These are phyloP conservation scores for Choristoneura rosaceana DNA, from an alignment of 2,888 invertebrate genomes.

Conservation along the genomic window DNA sequence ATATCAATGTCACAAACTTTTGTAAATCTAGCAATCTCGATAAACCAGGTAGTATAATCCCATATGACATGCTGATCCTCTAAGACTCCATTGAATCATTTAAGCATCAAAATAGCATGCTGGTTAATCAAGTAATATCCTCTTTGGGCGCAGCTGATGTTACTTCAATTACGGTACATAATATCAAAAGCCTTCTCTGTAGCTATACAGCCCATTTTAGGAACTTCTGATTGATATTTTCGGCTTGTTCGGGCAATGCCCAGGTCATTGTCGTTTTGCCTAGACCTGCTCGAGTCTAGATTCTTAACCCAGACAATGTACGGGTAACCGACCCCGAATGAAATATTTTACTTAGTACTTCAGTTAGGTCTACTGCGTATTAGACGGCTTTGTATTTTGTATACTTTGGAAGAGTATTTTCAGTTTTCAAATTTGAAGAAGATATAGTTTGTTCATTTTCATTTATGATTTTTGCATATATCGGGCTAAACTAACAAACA, in stretches of 20 bases:
- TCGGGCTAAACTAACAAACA: no score
- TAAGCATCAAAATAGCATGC: slow-evolving; percentile 25
- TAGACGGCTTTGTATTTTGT: slow-evolving; percentile 1
- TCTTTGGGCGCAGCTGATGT: slow-evolving; percentile 11
- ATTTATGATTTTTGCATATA: not conserved
- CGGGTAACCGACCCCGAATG: slow-evolving; percentile 24
- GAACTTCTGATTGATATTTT: slow-evolving; percentile 12
- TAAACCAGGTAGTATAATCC: not conserved
- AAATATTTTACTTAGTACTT: slow-evolving; percentile 10
- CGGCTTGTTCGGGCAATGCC: slow-evolving; percentile 11
- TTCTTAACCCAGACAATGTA: slow-evolving; percentile 18
- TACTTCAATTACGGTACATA: slow-evolving; percentile 21
- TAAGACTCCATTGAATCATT: slow-evolving; percentile 20
- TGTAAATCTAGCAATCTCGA: no score
- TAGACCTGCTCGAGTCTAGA: slow-evolving; percentile 16
- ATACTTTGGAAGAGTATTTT: slow-evolving; percentile 4
- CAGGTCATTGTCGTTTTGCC: slow-evolving; percentile 26
- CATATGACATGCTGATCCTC: not conserved
- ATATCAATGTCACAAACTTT: no score
- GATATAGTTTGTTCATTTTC: not conserved
- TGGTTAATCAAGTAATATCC: slow-evolving; percentile 29
- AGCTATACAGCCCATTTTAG: not conserved
- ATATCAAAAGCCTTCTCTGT: not conserved
- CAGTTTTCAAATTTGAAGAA: not conserved
- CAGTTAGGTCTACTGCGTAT: not conserved